Conservation (phyloP, 2,797 vertebrate species). For the Mareca strepera region DNA sequence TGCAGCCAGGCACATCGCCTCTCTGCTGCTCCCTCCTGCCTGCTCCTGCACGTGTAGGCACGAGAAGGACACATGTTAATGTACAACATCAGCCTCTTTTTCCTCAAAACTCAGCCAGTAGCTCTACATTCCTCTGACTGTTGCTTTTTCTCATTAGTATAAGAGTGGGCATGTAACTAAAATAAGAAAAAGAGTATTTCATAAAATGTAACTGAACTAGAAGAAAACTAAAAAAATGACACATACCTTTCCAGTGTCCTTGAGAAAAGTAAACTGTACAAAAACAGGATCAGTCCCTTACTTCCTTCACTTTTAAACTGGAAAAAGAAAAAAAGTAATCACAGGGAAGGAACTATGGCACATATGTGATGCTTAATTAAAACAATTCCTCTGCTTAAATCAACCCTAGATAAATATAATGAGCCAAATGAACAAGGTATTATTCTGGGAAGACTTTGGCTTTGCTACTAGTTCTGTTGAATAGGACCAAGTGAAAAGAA, state of each 20-base stretch:
- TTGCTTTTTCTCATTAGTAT: background rate
- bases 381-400: background rate
- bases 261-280: slow-evolving; percentile 90
- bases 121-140: background rate
- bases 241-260: slow-evolving; percentile 85
- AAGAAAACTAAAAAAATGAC: background rate
- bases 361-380: background rate
- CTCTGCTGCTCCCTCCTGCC: background rate
- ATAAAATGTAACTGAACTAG: background rate
- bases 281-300: slow-evolving; percentile 88
- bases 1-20: background rate
- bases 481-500: background rate
- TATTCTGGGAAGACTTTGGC: background rate
- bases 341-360: background rate
- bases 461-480: background rate
- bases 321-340: background rate
- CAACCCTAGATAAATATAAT: background rate
- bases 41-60: background rate
- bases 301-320: slow-evolving; percentile 86
- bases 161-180: background rate
- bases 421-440: background rate
- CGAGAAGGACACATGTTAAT: background rate
- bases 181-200: background rate
- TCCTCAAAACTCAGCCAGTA: background rate
- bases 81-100: background rate